These are phyloP conservation scores for Rallus crepitans DNA, from an alignment of 2,797 vertebrate genomes.

Conservation along the genomic window DNA sequence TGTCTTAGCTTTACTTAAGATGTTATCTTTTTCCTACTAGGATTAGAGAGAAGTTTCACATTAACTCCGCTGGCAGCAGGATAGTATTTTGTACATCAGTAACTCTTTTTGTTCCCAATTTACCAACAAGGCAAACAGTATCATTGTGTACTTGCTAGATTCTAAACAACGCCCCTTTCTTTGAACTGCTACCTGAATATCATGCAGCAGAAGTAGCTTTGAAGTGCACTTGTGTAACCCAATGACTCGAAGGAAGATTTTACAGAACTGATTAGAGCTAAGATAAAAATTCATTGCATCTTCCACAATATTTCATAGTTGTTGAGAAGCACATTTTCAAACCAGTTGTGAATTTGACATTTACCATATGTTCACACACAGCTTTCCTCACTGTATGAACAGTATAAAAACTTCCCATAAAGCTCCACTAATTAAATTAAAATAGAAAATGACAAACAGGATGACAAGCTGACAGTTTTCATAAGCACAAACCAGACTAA, in stretches of 20 bases:
- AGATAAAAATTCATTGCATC: neutral
- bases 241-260: neutral
- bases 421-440: neutral
- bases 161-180: neutral
- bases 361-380: neutral
- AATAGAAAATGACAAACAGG: neutral
- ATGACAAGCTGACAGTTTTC: neutral
- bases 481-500: neutral
- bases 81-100: neutral
- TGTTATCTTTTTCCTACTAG: neutral
- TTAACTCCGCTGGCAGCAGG: neutral
- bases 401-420: neutral
- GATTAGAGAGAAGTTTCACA: neutral
- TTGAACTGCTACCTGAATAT: neutral
- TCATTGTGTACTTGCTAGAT: neutral
- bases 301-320: neutral
- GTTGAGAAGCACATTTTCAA: neutral
- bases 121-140: neutral
- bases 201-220: neutral
- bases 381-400: neutral
- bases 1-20: neutral
- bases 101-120: neutral
- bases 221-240: neutral
- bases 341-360: neutral
- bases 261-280: neutral